These are phyloP conservation scores for Lethocerus indicus DNA, from an alignment of 1,140 invertebrate species.

Conservation along the genomic window DNA sequence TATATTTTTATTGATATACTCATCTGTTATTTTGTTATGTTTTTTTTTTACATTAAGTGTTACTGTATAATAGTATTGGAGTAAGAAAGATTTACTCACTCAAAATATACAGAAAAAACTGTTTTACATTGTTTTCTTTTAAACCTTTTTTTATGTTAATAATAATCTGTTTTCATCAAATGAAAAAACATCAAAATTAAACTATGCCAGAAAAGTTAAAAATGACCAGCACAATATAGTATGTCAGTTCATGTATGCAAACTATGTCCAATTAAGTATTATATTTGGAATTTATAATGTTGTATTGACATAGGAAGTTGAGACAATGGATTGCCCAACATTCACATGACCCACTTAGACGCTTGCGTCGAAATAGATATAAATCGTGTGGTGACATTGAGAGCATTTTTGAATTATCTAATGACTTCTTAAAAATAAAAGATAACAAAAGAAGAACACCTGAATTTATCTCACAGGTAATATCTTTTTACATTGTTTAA, in stretches of 20 bases:
- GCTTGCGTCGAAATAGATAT: neutral
- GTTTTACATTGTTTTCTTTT: neutral
- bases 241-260: too few relatives aligned
- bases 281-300: neutral
- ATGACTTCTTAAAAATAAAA: too few relatives aligned
- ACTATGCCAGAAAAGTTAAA: too few relatives aligned
- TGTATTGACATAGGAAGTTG: neutral
- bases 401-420: too few relatives aligned
- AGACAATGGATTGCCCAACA: constrained; percentile 9
- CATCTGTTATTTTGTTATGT: neutral
- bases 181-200: too few relatives aligned
- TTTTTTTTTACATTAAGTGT: neutral
- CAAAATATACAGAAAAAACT: too few relatives aligned
- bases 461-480: too few relatives aligned
- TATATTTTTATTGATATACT: constrained; percentile 23
- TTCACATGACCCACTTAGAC: neutral
- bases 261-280: too few relatives aligned
- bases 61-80: neutral
- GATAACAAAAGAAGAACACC: too few relatives aligned
- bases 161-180: neutral
- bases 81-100: neutral
- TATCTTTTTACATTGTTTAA: too few relatives aligned
- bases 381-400: constrained; percentile 10
- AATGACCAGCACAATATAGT: too few relatives aligned
- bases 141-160: neutral